Evolutionary conservation across 2,888 invertebrate species (phyloP).

Genomic region (Rhyacophila evoluta): DNA sequence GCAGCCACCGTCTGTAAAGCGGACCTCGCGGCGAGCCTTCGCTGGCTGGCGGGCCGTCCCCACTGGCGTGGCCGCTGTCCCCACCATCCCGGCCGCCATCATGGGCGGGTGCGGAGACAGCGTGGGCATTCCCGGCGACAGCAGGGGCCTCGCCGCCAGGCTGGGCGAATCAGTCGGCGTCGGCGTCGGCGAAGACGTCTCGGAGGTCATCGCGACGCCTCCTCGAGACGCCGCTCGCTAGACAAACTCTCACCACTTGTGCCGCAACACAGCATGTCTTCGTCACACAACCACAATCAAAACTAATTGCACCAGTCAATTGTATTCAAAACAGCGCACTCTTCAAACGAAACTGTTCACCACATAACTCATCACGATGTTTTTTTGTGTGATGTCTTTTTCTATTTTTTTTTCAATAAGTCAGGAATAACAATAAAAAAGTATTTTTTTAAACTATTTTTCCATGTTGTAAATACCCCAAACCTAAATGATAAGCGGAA

Average conservation of each 20-base stretch:
- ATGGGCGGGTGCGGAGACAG: slow-evolving; percentile 33
- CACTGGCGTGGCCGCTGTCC: slow-evolving; percentile 30
- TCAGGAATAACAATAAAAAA: too few species aligned
- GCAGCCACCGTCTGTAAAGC: slow-evolving; percentile 47
- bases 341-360: neutral
- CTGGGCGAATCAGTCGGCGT: slow-evolving; percentile 59
- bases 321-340: neutral
- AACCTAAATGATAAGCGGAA: neutral
- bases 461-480: neutral
- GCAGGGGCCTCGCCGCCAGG: slow-evolving; percentile 58
- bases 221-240: slow-evolving; percentile 19
- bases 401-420: too few species aligned
- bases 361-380: neutral
- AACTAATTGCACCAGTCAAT: neutral
- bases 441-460: neutral
- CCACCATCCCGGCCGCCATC: slow-evolving; percentile 36
- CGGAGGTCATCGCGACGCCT: slow-evolving; percentile 56
- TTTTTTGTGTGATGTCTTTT: too few species aligned
- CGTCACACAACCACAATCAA: neutral
- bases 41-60: neutral
- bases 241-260: neutral
- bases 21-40: slow-evolving; percentile 42
- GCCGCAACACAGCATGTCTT: neutral
- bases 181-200: slow-evolving; percentile 57
- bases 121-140: slow-evolving; percentile 42